These are phyloP conservation scores for Hapalemur alaotrensis DNA, from an alignment of 2,797 vertebrate genomes.

Conservation along the genomic window DNA sequence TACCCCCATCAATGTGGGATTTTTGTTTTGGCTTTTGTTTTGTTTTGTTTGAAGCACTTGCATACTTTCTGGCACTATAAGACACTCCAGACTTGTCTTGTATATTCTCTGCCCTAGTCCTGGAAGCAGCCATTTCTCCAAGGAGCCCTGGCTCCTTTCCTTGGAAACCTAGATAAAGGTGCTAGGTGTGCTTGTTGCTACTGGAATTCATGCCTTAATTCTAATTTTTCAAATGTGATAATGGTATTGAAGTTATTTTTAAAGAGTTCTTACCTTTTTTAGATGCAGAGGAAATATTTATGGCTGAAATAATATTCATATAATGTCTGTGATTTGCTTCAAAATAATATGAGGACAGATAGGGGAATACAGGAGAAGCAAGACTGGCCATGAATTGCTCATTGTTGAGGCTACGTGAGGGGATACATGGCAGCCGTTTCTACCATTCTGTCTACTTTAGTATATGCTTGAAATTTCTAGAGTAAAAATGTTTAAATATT, in stretches of 20 bases:
- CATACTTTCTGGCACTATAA: not conserved
- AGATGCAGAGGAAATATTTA: not conserved
- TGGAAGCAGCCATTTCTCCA: not conserved
- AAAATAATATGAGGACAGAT: not conserved
- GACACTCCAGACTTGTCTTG: not conserved
- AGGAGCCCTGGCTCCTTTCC: no score
- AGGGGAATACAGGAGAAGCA: not conserved
- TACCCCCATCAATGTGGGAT: not conserved
- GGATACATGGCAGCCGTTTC: not conserved
- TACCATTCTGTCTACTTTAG: not conserved
- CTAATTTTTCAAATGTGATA: not conserved
- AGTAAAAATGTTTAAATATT: not conserved
- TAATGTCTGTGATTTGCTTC: not conserved
- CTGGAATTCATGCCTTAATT: not conserved
- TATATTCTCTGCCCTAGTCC: not conserved
- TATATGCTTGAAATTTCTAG: not conserved
- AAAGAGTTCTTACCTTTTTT: not conserved
- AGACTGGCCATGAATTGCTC: not conserved
- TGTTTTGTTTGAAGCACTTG: not conserved
- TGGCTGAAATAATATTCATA: not conserved
- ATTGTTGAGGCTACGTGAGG: not conserved
- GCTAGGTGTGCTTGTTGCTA: no score
- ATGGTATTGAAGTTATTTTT: not conserved
- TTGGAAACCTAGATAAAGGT: not conserved
- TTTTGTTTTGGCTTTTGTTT: not conserved